phyloP scores from a whole-genome alignment of 2,113 vertebrate genomes.

The Datnioides undecimradiatus region DNA sequence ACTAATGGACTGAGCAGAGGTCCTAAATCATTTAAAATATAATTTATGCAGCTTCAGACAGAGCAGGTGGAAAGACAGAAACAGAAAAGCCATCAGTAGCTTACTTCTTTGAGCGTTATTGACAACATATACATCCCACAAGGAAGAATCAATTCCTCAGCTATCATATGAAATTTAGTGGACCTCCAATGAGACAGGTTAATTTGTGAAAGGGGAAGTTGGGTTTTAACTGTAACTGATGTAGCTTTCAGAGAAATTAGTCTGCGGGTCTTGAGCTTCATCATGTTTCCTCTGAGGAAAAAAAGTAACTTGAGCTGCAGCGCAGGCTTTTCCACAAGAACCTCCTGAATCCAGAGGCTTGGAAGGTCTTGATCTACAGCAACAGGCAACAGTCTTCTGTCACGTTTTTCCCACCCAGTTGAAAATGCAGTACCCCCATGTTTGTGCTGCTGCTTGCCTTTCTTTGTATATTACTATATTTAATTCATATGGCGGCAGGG shows the following conservation, averaged over 20 bases:
- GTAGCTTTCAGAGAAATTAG: constrained; percentile 1
- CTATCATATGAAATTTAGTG: neutral
- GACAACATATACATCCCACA: neutral
- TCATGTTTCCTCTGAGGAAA: neutral
- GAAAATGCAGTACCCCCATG: neutral
- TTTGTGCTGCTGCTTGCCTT: neutral
- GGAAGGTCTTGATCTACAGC: neutral
- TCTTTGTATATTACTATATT: neutral
- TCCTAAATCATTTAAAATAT: neutral
- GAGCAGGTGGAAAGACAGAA: neutral
- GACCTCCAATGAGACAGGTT: neutral
- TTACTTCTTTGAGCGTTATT: neutral
- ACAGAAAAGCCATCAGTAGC: neutral
- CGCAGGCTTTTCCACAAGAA: neutral
- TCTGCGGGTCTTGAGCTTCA: neutral
- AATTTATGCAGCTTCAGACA: neutral
- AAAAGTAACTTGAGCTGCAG: too few relatives aligned
- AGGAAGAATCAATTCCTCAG: neutral
- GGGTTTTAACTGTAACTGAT: constrained; percentile 1
- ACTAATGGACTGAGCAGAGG: neutral
- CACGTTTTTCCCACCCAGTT: neutral
- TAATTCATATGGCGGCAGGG: neutral
- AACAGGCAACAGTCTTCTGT: neutral
- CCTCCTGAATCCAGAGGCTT: neutral
- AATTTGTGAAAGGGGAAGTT: constrained; percentile 7